These are phyloP conservation scores for Cotesia glomerata DNA, from an alignment of 1,140 invertebrate genomes.

Conservation along the genomic window DNA sequence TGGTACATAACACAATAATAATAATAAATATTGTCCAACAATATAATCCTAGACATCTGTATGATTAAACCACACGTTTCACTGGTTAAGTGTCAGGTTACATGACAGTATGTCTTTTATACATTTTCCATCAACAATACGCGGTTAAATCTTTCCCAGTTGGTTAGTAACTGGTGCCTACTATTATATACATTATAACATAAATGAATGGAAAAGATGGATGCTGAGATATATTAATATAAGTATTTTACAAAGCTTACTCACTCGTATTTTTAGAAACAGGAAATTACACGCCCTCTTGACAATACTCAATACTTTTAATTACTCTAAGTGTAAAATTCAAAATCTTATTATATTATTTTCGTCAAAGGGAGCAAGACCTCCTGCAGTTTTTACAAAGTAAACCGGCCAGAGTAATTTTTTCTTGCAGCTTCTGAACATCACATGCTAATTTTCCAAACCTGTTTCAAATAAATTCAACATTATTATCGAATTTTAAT, in stretches of 20 bases:
- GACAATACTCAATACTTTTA: background rate
- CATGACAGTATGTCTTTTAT: background rate
- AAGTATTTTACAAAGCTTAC: too few relatives aligned
- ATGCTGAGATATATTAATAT: background rate
- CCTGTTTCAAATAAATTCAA: too few relatives aligned
- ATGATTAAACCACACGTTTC: conserved; percentile 12
- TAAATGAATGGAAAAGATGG: background rate
- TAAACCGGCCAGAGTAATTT: too few relatives aligned
- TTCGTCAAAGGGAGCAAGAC: background rate
- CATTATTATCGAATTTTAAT: too few relatives aligned
- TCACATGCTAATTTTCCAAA: too few relatives aligned
- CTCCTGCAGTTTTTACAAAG: background rate
- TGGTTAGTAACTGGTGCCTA: too few relatives aligned
- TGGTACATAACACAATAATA: background rate
- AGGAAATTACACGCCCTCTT: conserved; percentile 1
- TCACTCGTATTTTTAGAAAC: background rate
- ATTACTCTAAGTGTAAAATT: too few relatives aligned
- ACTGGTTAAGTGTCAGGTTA: conserved; percentile 2
- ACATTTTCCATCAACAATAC: background rate
- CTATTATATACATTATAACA: too few relatives aligned
- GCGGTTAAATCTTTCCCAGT: too few relatives aligned
- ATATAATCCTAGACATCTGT: conserved; percentile 4
- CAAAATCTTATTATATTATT: background rate
- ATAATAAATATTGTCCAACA: background rate
- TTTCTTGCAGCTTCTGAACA: too few relatives aligned